Evolutionary conservation across 2,113 vertebrate genomes (phyloP).

Genomic region (Chrysemys picta): DNA sequence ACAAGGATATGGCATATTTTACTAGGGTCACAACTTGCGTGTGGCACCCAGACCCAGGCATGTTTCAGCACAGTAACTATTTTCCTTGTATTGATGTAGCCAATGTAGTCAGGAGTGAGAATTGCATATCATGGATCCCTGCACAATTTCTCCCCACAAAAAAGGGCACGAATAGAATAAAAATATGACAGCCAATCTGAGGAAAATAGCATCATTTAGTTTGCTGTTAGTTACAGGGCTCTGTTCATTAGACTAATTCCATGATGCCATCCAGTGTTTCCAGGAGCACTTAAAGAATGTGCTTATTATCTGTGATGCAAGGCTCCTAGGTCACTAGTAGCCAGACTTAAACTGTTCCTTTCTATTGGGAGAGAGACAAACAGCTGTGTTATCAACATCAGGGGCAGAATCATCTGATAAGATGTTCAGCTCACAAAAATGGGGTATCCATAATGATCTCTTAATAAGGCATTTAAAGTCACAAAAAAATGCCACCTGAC

Average conservation of each 20-base stretch:
- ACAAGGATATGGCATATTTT: neutral
- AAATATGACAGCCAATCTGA: neutral
- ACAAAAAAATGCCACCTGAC: neutral
- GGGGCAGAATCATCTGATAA: neutral
- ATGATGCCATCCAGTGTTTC: neutral
- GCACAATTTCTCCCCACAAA: neutral
- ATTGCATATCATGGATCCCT: neutral
- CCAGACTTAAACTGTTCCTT: constrained; percentile 35
- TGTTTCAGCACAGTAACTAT: accelerated
- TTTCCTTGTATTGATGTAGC: neutral
- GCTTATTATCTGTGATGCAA: neutral
- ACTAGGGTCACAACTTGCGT: neutral
- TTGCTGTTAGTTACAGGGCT: neutral
- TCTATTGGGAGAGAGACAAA: constrained; percentile 23
- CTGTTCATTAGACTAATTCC: neutral
- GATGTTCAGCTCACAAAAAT: neutral
- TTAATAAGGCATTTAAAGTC: constrained; percentile 59
- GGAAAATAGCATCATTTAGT: neutral
- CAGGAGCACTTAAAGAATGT: neutral
- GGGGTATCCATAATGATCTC: neutral
- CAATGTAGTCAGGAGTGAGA: neutral
- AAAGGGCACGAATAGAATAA: neutral
- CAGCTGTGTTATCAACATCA: neutral
- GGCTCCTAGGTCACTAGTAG: neutral
- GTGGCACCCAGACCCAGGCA: accelerated